Evolutionary conservation across 2,888 invertebrate genomes (phyloP).

Genomic region (Oxyscelio sp.): DNA sequence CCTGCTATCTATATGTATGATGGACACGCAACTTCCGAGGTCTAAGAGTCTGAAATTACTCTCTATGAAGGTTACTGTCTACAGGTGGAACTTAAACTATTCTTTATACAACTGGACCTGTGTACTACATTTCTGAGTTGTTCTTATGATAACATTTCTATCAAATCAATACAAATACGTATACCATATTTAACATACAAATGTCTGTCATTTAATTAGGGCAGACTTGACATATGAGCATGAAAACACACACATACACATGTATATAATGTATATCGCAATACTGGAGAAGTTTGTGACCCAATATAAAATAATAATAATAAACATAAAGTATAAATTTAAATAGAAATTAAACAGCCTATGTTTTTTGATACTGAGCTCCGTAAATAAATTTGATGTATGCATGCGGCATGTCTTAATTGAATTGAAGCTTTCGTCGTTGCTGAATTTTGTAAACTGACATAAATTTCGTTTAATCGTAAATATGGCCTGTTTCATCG

Average conservation of each 20-base stretch:
- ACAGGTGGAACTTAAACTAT: slow-evolving; percentile 62
- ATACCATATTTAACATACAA: too few species aligned
- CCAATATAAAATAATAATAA: too few species aligned
- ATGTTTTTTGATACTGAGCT: background rate
- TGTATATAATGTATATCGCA: too few species aligned
- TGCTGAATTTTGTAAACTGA: slow-evolving; percentile 43
- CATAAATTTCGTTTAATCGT: slow-evolving; percentile 75
- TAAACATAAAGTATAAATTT: too few species aligned
- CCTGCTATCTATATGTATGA: slow-evolving; percentile 71
- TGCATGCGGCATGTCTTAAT: slow-evolving; percentile 41
- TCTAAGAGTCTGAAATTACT: slow-evolving; percentile 68
- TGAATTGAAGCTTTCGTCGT: slow-evolving; percentile 55
- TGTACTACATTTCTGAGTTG: slow-evolving; percentile 52
- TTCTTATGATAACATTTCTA: slow-evolving; percentile 60
- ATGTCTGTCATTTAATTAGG: slow-evolving; percentile 41
- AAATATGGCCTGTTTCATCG: slow-evolving; percentile 81
- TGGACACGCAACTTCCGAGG: slow-evolving; percentile 80
- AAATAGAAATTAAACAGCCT: too few species aligned
- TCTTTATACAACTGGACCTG: slow-evolving; percentile 54
- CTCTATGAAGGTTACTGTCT: slow-evolving; percentile 60
- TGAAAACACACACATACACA: too few species aligned
- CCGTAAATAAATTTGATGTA: slow-evolving; percentile 47
- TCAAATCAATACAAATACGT: slow-evolving; percentile 59
- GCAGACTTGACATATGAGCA: too few species aligned
- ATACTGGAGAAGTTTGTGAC: too few species aligned